These are phyloP conservation scores for Epinephelus awoara DNA, from an alignment of 2,797 vertebrate genomes.

Conservation along the genomic window DNA sequence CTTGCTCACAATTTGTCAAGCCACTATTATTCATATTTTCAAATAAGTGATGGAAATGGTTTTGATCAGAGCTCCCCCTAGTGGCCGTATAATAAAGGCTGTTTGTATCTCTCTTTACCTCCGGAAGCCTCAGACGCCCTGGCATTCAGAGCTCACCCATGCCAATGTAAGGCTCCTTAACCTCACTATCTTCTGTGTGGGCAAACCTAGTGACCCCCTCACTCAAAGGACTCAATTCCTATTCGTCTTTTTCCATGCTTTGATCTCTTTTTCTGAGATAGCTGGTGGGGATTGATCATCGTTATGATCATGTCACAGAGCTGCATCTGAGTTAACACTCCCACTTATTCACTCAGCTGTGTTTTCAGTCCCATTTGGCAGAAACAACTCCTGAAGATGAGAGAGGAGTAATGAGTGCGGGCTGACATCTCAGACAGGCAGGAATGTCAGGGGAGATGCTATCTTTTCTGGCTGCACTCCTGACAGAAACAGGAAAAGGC, in stretches of 20 bases:
- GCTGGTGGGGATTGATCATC: slow-evolving; percentile 43
- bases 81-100: slow-evolving; percentile 57
- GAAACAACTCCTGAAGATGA: slow-evolving; percentile 59
- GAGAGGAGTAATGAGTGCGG: slow-evolving; percentile 58
- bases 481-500: slow-evolving; percentile 56
- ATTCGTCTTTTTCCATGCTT: slow-evolving; percentile 25
- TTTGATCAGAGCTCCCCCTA: slow-evolving; percentile 64
- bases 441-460: slow-evolving; percentile 75
- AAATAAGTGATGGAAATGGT: slow-evolving; percentile 26
- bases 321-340: slow-evolving; percentile 40
- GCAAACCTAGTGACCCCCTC: slow-evolving; percentile 28
- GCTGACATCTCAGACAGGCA: slow-evolving; percentile 57
- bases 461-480: slow-evolving; percentile 59
- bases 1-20: neutral
- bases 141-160: slow-evolving; percentile 61
- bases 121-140: slow-evolving; percentile 62
- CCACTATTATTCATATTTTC: neutral
- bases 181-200: slow-evolving; percentile 42
- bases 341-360: slow-evolving; percentile 23
- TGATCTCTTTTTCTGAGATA: slow-evolving; percentile 28
- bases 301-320: slow-evolving; percentile 51
- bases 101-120: slow-evolving; percentile 62
- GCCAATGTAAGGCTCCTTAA: slow-evolving; percentile 62
- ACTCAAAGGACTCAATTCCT: slow-evolving; percentile 36
- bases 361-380: slow-evolving; percentile 59